Base-by-base conservation (phyloP, 2,888 invertebrate species). In the Drosophila kanekoi region DNA sequence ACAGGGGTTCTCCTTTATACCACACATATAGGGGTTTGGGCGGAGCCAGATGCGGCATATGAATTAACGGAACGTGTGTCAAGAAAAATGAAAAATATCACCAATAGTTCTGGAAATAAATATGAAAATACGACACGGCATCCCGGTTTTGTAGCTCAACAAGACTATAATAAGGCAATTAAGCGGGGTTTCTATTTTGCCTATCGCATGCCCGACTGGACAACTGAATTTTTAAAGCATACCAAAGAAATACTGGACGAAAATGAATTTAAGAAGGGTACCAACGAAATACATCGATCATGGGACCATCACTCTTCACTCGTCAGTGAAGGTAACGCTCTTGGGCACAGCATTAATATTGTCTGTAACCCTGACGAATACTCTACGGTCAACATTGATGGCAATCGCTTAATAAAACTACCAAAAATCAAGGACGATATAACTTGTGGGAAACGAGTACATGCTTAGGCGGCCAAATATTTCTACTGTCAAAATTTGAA, bases 351-450 rank as follows among this genome's bases (percentile, higher is more conserved):
- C 5, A 18, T 13, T 10, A 10, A 54, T 14, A n/a, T 20, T 48
- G n/a, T 10, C 11, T 16, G n/a, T 16, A 47, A 35, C 14, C n/a
- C 23, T 37, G 23, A 11, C 3, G 14, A 2, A 23, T 56, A 6
- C 13, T 1, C 14, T 13, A 5, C 44, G 18, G 8, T 44, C 0
- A 33, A 44, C 11, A 5, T 51, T 4, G 1, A 47, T 4, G 2
- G 28, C 20, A 51, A 13, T 8, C 35, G 40, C 11, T 40, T 54
- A n/a, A 41, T 48, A 1, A 56, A 38, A 23, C 47, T 43, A 3
- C 71, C 61, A 16, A 87, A 81, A 33, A 79, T 84, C 13, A 89
- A 87, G 43, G 69, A 84, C 20, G 87, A 74, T 40, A 45, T 69
- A 9, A 77, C 81, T 0, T 87, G 87, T 51, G 47, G 69, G 23